Percentiles rank a stretch among this genome's conserved stretches.
Evolutionary conservation across 2,113 vertebrate genomes (phyloP).

Genomic region (Rhinopomastus cyanomelas): DNA sequence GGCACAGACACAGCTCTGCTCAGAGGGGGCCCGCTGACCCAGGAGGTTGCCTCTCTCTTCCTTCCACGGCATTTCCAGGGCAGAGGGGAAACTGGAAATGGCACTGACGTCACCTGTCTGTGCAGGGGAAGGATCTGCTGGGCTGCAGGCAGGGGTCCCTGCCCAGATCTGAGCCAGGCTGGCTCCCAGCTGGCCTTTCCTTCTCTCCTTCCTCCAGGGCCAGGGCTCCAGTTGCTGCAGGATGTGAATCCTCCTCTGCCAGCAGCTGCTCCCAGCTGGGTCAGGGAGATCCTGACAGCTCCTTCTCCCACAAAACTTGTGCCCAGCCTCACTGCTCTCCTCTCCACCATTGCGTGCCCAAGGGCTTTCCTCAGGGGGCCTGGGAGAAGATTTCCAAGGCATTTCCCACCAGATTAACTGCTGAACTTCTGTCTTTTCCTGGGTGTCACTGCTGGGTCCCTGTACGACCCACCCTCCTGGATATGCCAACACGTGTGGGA

Average conservation of each 20-base stretch:
- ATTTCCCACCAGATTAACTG: background rate
- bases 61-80: constrained; percentile 29
- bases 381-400: background rate
- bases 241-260: background rate
- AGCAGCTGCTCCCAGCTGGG: background rate
- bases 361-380: background rate
- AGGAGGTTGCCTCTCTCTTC: background rate
- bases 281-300: background rate
- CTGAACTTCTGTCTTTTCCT: background rate
- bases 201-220: background rate
- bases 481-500: accelerated
- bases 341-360: accelerated
- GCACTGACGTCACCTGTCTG: background rate
- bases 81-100: constrained; percentile 34
- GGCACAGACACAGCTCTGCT: background rate
- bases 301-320: background rate
- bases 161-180: background rate
- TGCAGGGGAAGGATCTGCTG: background rate
- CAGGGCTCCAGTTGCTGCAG: accelerated
- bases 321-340: background rate
- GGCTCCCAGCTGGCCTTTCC: background rate
- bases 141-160: background rate
- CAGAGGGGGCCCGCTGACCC: background rate
- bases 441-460: background rate
- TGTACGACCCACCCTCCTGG: background rate